phyloP scores from a whole-genome alignment of 2,888 invertebrate genomes.

The Cephus spinipes region DNA sequence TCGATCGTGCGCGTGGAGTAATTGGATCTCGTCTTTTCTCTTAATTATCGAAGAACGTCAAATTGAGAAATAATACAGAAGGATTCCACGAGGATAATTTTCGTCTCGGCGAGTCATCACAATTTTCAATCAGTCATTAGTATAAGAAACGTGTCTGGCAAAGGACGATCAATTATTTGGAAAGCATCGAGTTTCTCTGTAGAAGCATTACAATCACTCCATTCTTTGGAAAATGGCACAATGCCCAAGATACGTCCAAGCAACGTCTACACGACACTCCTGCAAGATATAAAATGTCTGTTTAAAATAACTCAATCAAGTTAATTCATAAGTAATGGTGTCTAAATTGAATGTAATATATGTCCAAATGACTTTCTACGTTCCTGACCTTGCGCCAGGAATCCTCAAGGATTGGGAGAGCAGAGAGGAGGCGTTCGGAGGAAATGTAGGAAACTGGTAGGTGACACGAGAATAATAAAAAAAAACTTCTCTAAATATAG shows the following conservation, averaged over 20 bases:
- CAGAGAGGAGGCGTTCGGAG: neutral
- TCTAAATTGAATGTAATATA: neutral
- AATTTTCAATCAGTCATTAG: neutral
- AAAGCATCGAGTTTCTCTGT: neutral
- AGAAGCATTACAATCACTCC: neutral
- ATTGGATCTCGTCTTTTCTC: neutral
- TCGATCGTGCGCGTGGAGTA: neutral
- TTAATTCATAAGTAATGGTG: neutral
- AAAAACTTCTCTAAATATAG: neutral
- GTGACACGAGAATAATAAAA: neutral
- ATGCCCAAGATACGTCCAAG: neutral
- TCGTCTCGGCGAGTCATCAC: neutral
- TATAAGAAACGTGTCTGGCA: neutral
- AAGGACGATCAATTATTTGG: neutral
- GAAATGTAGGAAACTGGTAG: neutral
- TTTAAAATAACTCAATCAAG: neutral
- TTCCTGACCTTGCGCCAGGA: neutral
- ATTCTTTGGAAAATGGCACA: neutral
- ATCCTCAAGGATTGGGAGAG: neutral
- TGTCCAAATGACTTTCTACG: neutral
- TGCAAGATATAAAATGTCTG: neutral
- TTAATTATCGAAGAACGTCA: neutral
- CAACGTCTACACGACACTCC: neutral
- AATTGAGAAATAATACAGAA: neutral
- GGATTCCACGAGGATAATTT: neutral